Evolutionary conservation across 1,140 invertebrate genomes (phyloP).

Genomic region (Hycleus cichorii): DNA sequence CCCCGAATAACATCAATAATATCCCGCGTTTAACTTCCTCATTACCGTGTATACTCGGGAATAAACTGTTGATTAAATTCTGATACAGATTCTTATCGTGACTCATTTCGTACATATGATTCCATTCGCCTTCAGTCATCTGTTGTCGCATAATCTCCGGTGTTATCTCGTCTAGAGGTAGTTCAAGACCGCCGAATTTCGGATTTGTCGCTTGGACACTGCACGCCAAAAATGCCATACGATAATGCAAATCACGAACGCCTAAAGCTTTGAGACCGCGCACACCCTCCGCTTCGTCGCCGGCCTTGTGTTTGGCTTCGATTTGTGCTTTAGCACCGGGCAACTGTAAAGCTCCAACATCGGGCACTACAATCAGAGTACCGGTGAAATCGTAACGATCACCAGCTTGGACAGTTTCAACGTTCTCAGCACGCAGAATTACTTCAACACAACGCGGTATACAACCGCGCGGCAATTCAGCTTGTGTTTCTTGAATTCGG

Average conservation of each 20-base stretch:
- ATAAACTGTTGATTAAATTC: constrained; percentile 88
- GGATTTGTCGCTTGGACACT: constrained; percentile 80
- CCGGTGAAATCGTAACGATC: constrained; percentile 93
- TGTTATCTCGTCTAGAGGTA: constrained; percentile 73
- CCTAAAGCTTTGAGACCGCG: constrained; percentile 82
- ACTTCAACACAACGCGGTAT: constrained; percentile 96
- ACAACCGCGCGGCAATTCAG: constrained; percentile 91
- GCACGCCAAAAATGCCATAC: constrained; percentile 91
- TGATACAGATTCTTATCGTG: constrained; percentile 86
- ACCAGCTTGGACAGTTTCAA: constrained; percentile 89
- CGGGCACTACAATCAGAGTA: constrained; percentile 95
- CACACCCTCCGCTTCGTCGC: constrained; percentile 80
- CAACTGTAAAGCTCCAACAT: constrained; percentile 79
- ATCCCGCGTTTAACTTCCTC: constrained; percentile 96
- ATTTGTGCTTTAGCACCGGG: constrained; percentile 81
- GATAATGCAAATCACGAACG: constrained; percentile 92
- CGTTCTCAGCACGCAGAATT: constrained; percentile 91
- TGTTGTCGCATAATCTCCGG: constrained; percentile 88
- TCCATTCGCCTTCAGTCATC: constrained; percentile 93
- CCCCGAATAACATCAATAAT: constrained; percentile 94
- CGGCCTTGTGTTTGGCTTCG: constrained; percentile 61
- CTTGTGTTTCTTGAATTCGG: constrained; percentile 96
- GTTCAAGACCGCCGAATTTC: constrained; percentile 71
- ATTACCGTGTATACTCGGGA: constrained; percentile 96
- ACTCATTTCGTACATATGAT: constrained; percentile 95